Evolutionary conservation across 2,888 invertebrate species (phyloP).

Genomic region (Agrotis ipsilon): DNA sequence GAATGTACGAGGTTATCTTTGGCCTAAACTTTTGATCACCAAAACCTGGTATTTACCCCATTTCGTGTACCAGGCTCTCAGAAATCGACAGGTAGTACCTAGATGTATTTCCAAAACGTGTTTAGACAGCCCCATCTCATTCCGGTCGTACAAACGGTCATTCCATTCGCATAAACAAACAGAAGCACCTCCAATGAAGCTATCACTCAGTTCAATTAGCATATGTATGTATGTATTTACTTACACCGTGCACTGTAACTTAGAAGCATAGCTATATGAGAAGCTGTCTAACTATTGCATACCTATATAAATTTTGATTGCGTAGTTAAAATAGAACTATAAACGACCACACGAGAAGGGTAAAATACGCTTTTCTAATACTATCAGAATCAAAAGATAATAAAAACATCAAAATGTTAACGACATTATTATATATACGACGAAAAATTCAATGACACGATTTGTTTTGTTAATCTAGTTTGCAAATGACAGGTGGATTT

Average conservation of each 20-base stretch:
- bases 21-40: background rate
- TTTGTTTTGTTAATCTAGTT: no score
- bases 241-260: background rate
- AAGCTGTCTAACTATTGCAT: background rate
- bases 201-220: slow-evolving; percentile 45
- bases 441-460: no score
- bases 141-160: slow-evolving; percentile 24
- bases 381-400: no score
- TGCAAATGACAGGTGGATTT: no score
- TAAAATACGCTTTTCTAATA: no score
- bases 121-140: slow-evolving; percentile 26
- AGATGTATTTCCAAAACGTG: slow-evolving; percentile 7
- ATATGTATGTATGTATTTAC: slow-evolving; percentile 11
- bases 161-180: slow-evolving; percentile 46
- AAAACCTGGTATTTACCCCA: background rate
- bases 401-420: no score
- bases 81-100: background rate
- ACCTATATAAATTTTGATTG: no score
- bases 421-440: no score
- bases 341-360: no score
- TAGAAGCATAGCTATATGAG: background rate
- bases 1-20: no score
- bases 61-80: background rate
- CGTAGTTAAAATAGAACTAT: no score
- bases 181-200: slow-evolving; percentile 27